Base-by-base conservation (phyloP, 1,140 invertebrate species). In the Zaprionus africanus region DNA sequence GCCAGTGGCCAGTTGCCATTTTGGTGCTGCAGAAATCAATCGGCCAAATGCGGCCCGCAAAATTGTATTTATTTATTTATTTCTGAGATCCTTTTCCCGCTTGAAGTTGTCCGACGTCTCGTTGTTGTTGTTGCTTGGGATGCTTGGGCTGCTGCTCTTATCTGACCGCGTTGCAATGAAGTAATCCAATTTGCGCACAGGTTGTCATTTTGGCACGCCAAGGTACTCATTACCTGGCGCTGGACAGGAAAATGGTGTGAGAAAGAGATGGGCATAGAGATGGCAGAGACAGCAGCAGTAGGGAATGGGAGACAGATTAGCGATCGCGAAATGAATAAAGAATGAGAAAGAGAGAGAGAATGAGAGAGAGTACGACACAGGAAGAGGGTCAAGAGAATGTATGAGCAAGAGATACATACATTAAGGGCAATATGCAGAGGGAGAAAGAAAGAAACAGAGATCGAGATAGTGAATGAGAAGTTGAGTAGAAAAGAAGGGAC, bases 181-280 rank as follows among this genome's bases (percentile, higher is more conserved):
- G 81, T 88, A 90, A 88, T 88, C 85, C 85, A 88, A 90, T 88
- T 88, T 88, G 86, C 74, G 72, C 78, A 54, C 76, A 81, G 78
- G 76, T 82, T 90, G 85, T 88, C 85, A 87, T 90, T 76, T 79
- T 69, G 72, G 76, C 75, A 72, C 75, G 81, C 75, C 81, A 90
- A 90, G 85, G 81, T 90, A 76, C 71, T 83, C 79, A 88, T 88
- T 88, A 88, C 64, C 56, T 83, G 70, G 28, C 19, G 28, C 24
- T 22, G 17, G 22, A 43, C 11, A n/a, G 38, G 38, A 43, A 43
- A 22, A 41, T 51, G 19, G 19, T 51, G 46, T 13, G 57, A 36
- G 19, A 59, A 56, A 26, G 53, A 24, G 24, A 56, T 19, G n/a
- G 34, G n/a, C 5, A 58, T 2, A 11, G 28, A 2, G 31, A 38